Percentiles rank a stretch among this genome's conserved stretches.
Conservation (phyloP, 23 tunicate genomes). For the Styela plicata region DNA sequence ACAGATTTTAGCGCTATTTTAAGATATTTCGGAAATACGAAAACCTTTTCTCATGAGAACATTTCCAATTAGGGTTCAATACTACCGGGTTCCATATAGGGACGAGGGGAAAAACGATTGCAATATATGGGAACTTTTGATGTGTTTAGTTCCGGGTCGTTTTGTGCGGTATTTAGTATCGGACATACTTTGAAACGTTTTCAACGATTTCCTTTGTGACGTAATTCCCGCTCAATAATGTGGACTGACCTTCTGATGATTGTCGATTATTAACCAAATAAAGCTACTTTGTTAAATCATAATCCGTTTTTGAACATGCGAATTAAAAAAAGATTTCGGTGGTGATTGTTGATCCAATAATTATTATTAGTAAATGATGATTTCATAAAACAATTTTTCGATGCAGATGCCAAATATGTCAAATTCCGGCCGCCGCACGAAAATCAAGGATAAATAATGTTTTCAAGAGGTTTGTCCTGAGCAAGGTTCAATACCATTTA, state of each 20-base stretch:
- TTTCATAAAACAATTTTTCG: too few species aligned
- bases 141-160: neutral
- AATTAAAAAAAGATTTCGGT: too few species aligned
- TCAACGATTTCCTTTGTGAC: neutral
- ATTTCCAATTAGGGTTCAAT: neutral
- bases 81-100: neutral
- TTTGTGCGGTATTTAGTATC: neutral
- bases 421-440: too few species aligned
- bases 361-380: too few species aligned
- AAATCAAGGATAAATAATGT: too few species aligned
- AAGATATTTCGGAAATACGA: neutral
- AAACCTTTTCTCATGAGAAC: neutral
- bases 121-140: neutral
- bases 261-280: neutral
- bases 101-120: neutral
- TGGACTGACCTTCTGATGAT: neutral
- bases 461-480: too few species aligned
- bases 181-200: neutral
- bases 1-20: neutral
- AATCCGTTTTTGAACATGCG: neutral
- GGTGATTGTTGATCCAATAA: too few species aligned
- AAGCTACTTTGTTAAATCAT: neutral
- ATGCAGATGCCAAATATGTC: too few species aligned
- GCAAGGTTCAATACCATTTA: too few species aligned
- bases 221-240: neutral